Conservation (phyloP, 2,113 vertebrate species). For the Albula goreensis region DNA sequence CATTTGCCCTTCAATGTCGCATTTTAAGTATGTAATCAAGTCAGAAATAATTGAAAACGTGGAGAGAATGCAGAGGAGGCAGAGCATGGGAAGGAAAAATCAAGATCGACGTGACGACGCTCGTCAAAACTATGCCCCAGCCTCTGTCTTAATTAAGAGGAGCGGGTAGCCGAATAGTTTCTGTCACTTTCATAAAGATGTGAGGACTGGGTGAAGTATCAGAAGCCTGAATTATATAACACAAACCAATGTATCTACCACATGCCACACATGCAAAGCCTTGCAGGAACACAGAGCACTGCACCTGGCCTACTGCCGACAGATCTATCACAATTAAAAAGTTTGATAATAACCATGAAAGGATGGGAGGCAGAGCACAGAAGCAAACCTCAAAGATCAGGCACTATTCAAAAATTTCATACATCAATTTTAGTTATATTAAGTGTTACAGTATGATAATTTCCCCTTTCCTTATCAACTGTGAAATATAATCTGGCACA, state of each 20-base stretch:
- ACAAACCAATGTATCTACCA: background rate
- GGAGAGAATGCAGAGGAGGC: conserved; percentile 40
- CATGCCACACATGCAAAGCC: background rate
- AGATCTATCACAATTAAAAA: conserved; percentile 34
- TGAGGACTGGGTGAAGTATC: conserved; percentile 28
- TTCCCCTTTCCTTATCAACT: background rate
- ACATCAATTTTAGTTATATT: background rate
- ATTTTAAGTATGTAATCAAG: conserved; percentile 62
- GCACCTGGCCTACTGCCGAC: conserved; percentile 11
- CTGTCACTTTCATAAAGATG: conserved; percentile 50
- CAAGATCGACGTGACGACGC: conserved; percentile 28
- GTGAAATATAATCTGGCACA: background rate
- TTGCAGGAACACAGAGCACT: background rate
- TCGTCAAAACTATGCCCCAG: conserved; percentile 37
- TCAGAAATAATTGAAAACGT: conserved; percentile 65
- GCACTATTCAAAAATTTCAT: background rate
- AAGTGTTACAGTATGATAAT: background rate
- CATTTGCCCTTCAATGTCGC: conserved; percentile 48
- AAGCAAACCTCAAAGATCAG: background rate
- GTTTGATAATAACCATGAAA: conserved; percentile 16
- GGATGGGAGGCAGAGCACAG: background rate
- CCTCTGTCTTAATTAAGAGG: conserved; percentile 48
- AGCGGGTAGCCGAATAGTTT: conserved; percentile 51
- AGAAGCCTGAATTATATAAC: background rate
- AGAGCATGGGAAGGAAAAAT: conserved; percentile 12